Evolutionary conservation across 2,888 invertebrate species (phyloP), one percentile per base, ranked within the genome.

Genomic region (Cheilosia soror): DNA sequence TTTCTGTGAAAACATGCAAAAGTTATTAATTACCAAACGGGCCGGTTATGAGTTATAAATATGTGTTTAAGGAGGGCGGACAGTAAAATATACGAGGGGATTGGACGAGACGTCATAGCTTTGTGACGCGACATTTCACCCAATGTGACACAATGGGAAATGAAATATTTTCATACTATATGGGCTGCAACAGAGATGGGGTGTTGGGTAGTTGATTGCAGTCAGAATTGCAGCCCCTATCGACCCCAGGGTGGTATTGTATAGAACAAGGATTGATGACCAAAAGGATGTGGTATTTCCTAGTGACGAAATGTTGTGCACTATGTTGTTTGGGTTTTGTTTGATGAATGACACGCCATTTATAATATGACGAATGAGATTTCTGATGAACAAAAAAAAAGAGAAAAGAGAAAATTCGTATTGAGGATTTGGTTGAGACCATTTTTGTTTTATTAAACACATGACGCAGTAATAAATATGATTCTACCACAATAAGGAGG

Each of bases 31-130:
- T 79, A 79, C 72, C 72, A 33, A 62, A 69, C 69, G 40, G 69
- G 78, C 53, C 63, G 68, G 78, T 78, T 78, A 78, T 78, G 69
- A 78, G 77, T 69, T 78, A 63, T 78, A 78, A 78, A 78, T 78
- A 78, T 78, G 69, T 78, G 47, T 44, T 69, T 77, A 77, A 69
- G 60, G 49, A 44, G 47, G 57, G 55, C 15, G 62, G 40, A 11
- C 13, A 51, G 20, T 40, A 55, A 68, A 57, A 57, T 51, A 49
- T 51, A 7, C 49, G 51, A 15, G 27, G 62, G 60, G 49, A 11
- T 47, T 55, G 73, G 44, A 63, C 13, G 49, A 33, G 15, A 69
- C 31, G 53, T 53, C 62, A 62, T 3, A 62, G 77, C 60, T 60
- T 69, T 63, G 49, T 71, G 63, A 40, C 62, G 31, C 69, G 37